Percentiles rank a stretch among this genome's conserved stretches.
Evolutionary conservation across 2,888 invertebrate species (phyloP).

Genomic region (Plusia festucae): DNA sequence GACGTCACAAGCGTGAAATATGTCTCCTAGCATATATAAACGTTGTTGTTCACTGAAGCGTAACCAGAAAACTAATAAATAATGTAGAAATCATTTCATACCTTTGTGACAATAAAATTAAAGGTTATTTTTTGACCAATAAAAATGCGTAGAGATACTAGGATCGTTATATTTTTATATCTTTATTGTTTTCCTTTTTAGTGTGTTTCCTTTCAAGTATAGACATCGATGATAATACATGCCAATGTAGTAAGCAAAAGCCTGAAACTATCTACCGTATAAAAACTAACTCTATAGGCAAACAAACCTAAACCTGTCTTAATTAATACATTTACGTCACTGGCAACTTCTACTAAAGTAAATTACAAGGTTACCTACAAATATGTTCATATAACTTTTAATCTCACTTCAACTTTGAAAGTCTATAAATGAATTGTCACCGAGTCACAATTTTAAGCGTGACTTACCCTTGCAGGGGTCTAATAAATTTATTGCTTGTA

Average conservation of each 20-base stretch:
- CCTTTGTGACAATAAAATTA: too few relatives aligned
- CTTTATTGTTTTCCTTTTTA: neutral
- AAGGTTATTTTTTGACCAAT: too few relatives aligned
- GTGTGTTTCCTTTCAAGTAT: too few relatives aligned
- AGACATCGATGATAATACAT: too few relatives aligned
- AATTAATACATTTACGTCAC: neutral
- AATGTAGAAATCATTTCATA: too few relatives aligned
- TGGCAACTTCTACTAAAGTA: conserved; percentile 17
- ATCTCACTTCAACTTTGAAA: conserved; percentile 59
- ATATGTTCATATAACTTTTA: conserved; percentile 53
- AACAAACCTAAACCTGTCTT: neutral
- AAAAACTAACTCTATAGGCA: neutral
- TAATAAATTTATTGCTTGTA: conserved; percentile 89
- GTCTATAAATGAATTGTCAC: conserved; percentile 80
- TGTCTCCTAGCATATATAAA: conserved; percentile 28
- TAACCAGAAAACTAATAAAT: neutral
- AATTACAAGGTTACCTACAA: conserved; percentile 31
- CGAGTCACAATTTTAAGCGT: conserved; percentile 80
- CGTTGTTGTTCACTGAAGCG: conserved; percentile 1
- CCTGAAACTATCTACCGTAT: neutral
- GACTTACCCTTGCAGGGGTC: conserved; percentile 75
- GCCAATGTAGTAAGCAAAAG: too few relatives aligned
- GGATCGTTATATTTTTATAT: too few relatives aligned
- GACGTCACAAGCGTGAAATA: conserved; percentile 45
- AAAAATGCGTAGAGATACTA: too few relatives aligned